Base-by-base conservation (phyloP, 1,140 invertebrate species). In the Nephila pilipes region DNA sequence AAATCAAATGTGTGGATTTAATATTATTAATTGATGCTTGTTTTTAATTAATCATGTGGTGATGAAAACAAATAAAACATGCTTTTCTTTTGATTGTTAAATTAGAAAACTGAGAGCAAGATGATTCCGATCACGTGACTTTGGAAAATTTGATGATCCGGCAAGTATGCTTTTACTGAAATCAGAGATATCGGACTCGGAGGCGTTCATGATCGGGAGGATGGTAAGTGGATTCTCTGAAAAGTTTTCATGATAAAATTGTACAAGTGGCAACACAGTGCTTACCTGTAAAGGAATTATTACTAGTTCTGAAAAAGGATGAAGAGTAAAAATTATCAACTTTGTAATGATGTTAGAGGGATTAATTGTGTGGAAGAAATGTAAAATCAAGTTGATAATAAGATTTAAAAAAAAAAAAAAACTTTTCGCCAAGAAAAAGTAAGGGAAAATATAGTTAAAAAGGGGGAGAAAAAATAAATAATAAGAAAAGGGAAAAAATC, bases 141-240 rank as follows among this genome's bases (percentile, higher is more conserved):
- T 10, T 22, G 25, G 25, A 87, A 38, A 54, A n/a, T 22, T 87
- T 38, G 85, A 58, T 60, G 29, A 10, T 22, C 85, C 55, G 85
- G 85, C 80, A 81, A 81, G 80, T 81, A 81, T 81, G 36, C n/a
- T 54, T 55, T 81, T 81, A 46, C 36, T 25, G 80, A 81, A 54
- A 81, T 54, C 16, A 25, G n/a, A 55, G 38, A 54, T 16, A 29
- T n/a, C 38, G 22, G 38, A 46, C 6, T 36, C 14, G 80, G 10
- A 54, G 18, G n/a, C 1, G 80, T 22, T 55, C 25, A 12, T 25
- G 18, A 20, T 81, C 46, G 4, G 22, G 46, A 55, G n/a, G 22
- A 54, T 81, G 80, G 80, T 81, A 55, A 81, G 80, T 81, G 69
- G 29, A 32, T 75, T 22, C 3, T 25, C 0, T 75, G 29, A 75